phyloP scores from a whole-genome alignment of 2,888 invertebrate species.

The Subacronicta megacephala region DNA sequence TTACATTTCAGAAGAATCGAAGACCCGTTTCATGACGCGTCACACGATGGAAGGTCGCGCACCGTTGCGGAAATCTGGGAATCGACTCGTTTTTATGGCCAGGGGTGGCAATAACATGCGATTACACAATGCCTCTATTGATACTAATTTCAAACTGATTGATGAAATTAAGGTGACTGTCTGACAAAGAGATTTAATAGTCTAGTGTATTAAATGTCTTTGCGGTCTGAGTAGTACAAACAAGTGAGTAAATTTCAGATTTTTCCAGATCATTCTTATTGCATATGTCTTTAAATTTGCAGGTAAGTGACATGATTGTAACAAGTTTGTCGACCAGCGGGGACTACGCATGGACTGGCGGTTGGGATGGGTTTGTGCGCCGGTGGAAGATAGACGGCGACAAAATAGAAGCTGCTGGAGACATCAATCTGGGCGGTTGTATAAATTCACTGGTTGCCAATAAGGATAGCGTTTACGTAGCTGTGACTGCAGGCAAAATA shows the following conservation, averaged over 20 bases:
- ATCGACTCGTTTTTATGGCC: conserved; percentile 82
- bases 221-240: too few relatives aligned
- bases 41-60: conserved; percentile 89
- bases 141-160: conserved; percentile 84
- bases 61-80: conserved; percentile 84
- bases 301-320: conserved; percentile 87
- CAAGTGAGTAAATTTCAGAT: too few relatives aligned
- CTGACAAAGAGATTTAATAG: too few relatives aligned
- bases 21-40: conserved; percentile 82
- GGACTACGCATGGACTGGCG: conserved; percentile 87
- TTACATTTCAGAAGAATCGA: conserved; percentile 75
- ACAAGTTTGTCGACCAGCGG: conserved; percentile 83
- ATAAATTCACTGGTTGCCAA: conserved; percentile 75
- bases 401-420: conserved; percentile 74
- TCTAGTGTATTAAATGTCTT: too few relatives aligned
- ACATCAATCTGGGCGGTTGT: conserved; percentile 76
- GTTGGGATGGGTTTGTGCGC: conserved; percentile 88
- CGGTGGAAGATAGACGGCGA: conserved; percentile 77
- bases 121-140: conserved; percentile 85
- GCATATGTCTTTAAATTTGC: conserved; percentile 11
- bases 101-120: conserved; percentile 88
- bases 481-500: conserved; percentile 73
- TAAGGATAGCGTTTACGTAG: conserved; percentile 66
- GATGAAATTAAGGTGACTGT: conserved; percentile 85
- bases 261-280: too few relatives aligned